A percentile compares a stretch with the other conserved stretches of the same genome.
phyloP scores from a whole-genome alignment of 2,113 vertebrate species.

The Alosa alosa region DNA sequence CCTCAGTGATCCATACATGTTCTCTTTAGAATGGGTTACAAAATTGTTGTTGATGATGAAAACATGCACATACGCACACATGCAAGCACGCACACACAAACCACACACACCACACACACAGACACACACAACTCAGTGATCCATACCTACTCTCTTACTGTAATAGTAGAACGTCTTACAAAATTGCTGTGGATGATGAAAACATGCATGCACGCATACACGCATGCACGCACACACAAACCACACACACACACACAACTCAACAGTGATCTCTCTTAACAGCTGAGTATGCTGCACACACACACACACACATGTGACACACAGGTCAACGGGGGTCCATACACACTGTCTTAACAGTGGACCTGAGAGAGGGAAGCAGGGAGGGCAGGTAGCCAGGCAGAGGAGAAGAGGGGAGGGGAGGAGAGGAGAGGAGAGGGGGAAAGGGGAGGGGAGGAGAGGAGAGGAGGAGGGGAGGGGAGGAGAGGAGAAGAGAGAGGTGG shows the following conservation, averaged over 20 bases:
- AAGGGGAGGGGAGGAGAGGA: background rate
- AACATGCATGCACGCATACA: background rate
- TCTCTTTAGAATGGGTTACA: too few relatives aligned
- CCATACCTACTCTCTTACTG: too few relatives aligned
- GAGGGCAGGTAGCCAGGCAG: background rate
- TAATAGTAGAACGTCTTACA: background rate
- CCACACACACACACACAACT: too few relatives aligned
- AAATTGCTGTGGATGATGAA: background rate
- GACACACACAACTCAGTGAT: too few relatives aligned
- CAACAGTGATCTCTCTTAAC: too few relatives aligned
- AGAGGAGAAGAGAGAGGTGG: background rate
- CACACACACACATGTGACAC: background rate
- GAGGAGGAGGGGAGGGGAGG: background rate
- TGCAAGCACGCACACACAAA: too few relatives aligned
- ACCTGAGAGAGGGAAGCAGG: background rate
- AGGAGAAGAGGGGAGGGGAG: too few relatives aligned
- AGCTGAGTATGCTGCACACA: too few relatives aligned
- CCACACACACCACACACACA: too few relatives aligned
- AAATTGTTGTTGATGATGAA: too few relatives aligned
- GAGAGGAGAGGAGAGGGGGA: background rate
- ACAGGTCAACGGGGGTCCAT: background rate
- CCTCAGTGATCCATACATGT: too few relatives aligned
- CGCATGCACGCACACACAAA: background rate
- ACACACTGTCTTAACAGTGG: background rate
- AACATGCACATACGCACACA: too few relatives aligned